phyloP scores from a whole-genome alignment of 2,797 vertebrate species.

The Sebastes matsubarae region DNA sequence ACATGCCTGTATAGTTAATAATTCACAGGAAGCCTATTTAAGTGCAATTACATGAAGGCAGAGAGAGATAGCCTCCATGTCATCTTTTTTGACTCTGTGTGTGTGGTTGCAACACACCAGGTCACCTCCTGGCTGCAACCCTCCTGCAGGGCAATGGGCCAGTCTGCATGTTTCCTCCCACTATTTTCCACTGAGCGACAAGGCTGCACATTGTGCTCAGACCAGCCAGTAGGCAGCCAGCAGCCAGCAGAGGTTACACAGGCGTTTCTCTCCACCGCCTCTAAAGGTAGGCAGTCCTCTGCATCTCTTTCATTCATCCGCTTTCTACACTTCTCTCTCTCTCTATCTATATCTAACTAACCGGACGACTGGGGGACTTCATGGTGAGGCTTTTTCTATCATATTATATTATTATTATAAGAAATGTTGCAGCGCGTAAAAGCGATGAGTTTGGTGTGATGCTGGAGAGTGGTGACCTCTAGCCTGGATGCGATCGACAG shows the following conservation, averaged over 20 bases:
- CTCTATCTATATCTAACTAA: background rate
- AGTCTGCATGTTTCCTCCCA: slow-evolving; percentile 67
- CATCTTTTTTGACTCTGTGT: slow-evolving; percentile 2
- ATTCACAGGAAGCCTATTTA: background rate
- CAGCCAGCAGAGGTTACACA: slow-evolving; percentile 52
- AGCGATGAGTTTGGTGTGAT: slow-evolving; percentile 34
- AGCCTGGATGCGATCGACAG: slow-evolving; percentile 30
- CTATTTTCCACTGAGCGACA: slow-evolving; percentile 66
- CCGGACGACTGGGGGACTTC: background rate
- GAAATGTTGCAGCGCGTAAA: background rate
- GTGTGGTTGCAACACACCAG: slow-evolving; percentile 52
- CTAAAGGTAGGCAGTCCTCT: slow-evolving; percentile 49
- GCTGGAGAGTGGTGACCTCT: slow-evolving; percentile 56
- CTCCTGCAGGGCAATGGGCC: slow-evolving; percentile 64
- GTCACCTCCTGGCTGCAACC: slow-evolving; percentile 64
- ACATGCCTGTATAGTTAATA: background rate
- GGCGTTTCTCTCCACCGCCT: slow-evolving; percentile 12
- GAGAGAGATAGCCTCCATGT: background rate
- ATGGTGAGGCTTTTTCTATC: slow-evolving; percentile 21
- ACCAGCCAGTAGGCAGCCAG: slow-evolving; percentile 38
- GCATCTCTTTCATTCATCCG: slow-evolving; percentile 15
- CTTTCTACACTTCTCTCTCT: background rate
- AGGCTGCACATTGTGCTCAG: slow-evolving; percentile 67
- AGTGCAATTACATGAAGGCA: background rate
- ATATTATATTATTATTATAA: background rate